These are phyloP conservation scores for Girardia tigrina DNA, from an alignment of 2,888 invertebrate genomes.

Conservation along the genomic window DNA sequence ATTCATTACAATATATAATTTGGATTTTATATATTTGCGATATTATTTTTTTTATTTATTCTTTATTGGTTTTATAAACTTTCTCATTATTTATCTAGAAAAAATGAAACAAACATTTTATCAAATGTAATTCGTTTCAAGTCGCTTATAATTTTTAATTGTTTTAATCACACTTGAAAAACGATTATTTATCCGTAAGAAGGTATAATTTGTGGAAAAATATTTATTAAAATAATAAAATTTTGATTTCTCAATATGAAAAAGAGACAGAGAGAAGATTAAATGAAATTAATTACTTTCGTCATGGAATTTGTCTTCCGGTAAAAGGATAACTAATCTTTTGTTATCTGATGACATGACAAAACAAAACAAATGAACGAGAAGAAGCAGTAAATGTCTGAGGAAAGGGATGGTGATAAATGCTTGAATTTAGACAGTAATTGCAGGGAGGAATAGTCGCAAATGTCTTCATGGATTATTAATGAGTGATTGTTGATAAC, in stretches of 20 bases:
- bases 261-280: neutral
- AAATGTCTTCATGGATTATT: neutral
- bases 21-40: too few species aligned
- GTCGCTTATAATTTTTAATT: too few species aligned
- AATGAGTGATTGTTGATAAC: neutral
- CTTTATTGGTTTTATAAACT: too few species aligned
- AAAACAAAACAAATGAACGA: conserved; percentile 5
- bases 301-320: neutral
- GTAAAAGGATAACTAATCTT: neutral
- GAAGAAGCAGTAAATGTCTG: neutral
- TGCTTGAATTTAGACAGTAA: neutral
- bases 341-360: neutral
- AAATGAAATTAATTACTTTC: conserved; percentile 2
- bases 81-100: too few species aligned
- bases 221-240: neutral
- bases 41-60: too few species aligned
- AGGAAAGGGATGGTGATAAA: neutral
- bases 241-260: neutral
- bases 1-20: too few species aligned
- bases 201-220: too few species aligned
- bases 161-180: too few species aligned
- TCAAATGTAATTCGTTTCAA: too few species aligned
- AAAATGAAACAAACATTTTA: too few species aligned
- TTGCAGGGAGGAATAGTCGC: neutral
- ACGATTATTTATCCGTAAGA: too few species aligned